Evolutionary conservation across 2,888 invertebrate species (phyloP).

Genomic region (Diarsia brunnea): DNA sequence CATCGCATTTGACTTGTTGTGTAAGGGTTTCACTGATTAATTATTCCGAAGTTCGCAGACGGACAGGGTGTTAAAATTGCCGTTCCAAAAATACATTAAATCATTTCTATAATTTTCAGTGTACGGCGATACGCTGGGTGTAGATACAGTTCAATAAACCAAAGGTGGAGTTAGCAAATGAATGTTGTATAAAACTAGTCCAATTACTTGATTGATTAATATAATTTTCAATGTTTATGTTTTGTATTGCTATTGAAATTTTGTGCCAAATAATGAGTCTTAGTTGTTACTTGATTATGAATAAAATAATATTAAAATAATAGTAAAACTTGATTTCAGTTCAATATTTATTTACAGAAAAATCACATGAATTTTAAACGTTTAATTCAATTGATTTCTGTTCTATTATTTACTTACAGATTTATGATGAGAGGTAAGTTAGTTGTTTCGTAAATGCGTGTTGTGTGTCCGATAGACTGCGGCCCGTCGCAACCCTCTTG

Average conservation of each 20-base stretch:
- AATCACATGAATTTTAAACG: neutral
- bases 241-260: too few species aligned
- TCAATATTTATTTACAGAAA: constrained; percentile 14
- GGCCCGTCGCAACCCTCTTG: constrained; percentile 71
- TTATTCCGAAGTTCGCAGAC: constrained; percentile 2
- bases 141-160: constrained; percentile 1
- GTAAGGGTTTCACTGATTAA: neutral
- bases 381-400: constrained; percentile 20
- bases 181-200: constrained; percentile 1
- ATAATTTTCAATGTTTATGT: neutral
- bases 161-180: constrained; percentile 7
- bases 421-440: constrained; percentile 40
- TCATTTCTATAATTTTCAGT: constrained; percentile 15
- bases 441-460: constrained; percentile 74
- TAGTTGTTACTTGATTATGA: too few species aligned
- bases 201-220: constrained; percentile 6
- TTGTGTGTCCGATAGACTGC: constrained; percentile 72
- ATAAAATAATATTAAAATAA: too few species aligned
- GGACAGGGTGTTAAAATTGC: neutral
- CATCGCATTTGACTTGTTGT: constrained; percentile 22
- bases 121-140: neutral
- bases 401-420: constrained; percentile 11
- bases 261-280: too few species aligned
- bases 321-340: neutral
- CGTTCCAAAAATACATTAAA: neutral